Evolutionary conservation across 2,888 invertebrate genomes (phyloP), one percentile per base, ranked within the genome.

Genomic region (Ypsolopha scabrella): DNA sequence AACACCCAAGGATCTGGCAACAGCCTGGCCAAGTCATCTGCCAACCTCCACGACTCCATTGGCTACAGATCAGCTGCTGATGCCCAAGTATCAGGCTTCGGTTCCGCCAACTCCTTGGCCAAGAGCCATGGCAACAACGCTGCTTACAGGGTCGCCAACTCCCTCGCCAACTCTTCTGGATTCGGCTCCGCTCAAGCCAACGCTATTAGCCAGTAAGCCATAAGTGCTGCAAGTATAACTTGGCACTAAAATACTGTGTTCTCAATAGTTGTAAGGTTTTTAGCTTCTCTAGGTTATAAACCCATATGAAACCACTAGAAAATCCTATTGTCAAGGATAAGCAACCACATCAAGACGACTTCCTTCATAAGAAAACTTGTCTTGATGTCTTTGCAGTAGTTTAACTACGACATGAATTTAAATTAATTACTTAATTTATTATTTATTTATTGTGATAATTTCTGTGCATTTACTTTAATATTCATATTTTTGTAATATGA

Each of bases 261-360:
- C 7, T 14, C 34, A 14, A 52, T 10, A 24, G 24, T 24, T 24
- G 4, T 24, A 24, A 24, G 24, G 24, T 24, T 24, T 2, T 24
- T 24, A 24, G 24, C 24, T 24, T 24, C 24, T 4, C 24, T 24
- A 24, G 2, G 24, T 24, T 24, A 24, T 24, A 24, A 24, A 24
- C 24, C 24, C 24, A 4, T 24, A 24, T 24, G 24, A 24, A 24
- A 24, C 24, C 24, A 24, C 24, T 4, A 24, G 24, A 24, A 24
- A 24, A 24, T 24, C 24, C 24, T 24, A 24, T 24, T 24, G 24
- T 24, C 24, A 24, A 24, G 24, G 38, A 10, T 52, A 53, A 48
- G 79, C 83, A 80, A 77, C 63, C 64, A 82, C 74, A 72, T 67
- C 69, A 81, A 78, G 85, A 83, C 77, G 85, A 85, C 82, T 67